Conservation (phyloP, 1,140 invertebrate species). For the Amyelois transitella region DNA sequence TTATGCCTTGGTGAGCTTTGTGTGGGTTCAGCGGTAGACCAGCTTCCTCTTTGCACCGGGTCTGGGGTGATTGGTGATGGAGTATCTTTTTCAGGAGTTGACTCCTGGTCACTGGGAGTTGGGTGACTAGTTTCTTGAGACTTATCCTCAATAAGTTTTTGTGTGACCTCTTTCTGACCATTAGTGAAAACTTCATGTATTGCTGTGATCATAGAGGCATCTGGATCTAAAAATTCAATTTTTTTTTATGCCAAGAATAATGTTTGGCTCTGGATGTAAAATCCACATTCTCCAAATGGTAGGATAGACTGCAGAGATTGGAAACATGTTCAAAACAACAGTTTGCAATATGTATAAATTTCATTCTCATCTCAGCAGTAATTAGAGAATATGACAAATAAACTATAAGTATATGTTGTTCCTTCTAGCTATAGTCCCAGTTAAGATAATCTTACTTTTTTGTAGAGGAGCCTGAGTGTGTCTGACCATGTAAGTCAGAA, state of each 20-base stretch:
- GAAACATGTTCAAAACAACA: conserved; percentile 3
- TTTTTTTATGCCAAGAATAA: too few species aligned
- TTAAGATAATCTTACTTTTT: too few species aligned
- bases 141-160: conserved; percentile 25
- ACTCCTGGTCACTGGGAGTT: conserved; percentile 43
- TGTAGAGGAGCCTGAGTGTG: too few species aligned
- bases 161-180: conserved; percentile 23
- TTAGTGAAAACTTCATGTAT: conserved; percentile 41
- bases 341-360: too few species aligned
- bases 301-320: too few species aligned
- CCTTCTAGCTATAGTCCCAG: too few species aligned
- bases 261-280: too few species aligned
- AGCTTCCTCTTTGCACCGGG: conserved; percentile 42
- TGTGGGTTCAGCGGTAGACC: conserved; percentile 40
- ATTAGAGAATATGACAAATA: too few species aligned
- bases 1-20: conserved; percentile 44
- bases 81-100: conserved; percentile 48
- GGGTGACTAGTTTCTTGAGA: conserved; percentile 23
- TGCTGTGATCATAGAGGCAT: conserved; percentile 43
- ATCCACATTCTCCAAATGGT: too few species aligned
- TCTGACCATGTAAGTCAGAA: too few species aligned
- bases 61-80: conserved; percentile 48
- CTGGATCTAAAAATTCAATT: conserved; percentile 45
- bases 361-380: too few species aligned
- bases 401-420: too few species aligned